Conservation (phyloP, 53 echinoderm and acorn worm genomes). For the Echinometra lucunter region DNA sequence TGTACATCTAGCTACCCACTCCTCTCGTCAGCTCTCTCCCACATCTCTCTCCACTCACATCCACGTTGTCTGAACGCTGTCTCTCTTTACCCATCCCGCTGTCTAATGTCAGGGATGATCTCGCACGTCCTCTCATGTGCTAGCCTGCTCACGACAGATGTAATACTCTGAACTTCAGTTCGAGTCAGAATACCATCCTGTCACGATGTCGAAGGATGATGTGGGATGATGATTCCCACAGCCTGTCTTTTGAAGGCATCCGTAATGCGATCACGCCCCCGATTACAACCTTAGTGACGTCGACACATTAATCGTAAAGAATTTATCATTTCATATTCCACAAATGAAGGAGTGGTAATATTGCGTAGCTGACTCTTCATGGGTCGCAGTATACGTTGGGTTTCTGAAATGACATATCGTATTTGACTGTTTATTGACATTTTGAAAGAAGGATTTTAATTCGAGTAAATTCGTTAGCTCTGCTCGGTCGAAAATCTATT, state of each 20-base stretch:
- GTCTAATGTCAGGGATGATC: neutral
- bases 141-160: neutral
- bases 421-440: neutral
- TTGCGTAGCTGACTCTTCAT: neutral
- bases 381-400: neutral
- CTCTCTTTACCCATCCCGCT: neutral
- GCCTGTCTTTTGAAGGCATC: constrained; percentile 1
- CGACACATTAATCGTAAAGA: constrained; percentile 5
- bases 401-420: neutral
- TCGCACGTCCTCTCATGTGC: neutral
- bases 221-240: constrained; percentile 22
- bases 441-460: neutral
- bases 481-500: neutral
- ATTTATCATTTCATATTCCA: neutral
- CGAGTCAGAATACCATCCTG: constrained; percentile 5
- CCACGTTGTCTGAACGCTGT: neutral
- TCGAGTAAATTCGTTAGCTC: neutral
- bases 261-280: constrained; percentile 19
- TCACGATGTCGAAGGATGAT: constrained; percentile 11
- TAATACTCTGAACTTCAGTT: neutral
- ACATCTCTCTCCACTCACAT: neutral
- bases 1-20: neutral
- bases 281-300: constrained; percentile 2
- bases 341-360: neutral
- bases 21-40: neutral